Conservation (phyloP, 2,888 invertebrate species). For the Epirrita christyi region DNA sequence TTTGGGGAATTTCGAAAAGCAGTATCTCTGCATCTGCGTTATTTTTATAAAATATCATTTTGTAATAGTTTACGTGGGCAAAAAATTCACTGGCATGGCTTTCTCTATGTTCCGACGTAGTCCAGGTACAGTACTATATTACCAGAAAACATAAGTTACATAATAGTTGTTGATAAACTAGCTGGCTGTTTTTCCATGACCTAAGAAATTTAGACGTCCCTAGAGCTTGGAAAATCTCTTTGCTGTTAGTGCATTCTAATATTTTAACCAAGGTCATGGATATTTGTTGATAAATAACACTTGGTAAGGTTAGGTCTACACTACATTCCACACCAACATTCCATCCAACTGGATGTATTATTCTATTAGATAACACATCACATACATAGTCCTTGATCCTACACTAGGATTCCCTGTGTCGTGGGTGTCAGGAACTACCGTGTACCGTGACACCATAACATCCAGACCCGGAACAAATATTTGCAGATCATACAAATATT, state of each 20-base stretch:
- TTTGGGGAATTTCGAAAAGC: conserved; percentile 9
- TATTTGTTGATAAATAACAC: background rate
- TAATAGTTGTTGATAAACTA: conserved; percentile 54
- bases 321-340: background rate
- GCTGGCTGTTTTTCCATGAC: background rate
- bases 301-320: background rate
- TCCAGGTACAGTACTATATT: conserved; percentile 58
- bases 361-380: background rate
- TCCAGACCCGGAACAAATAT: too few species aligned
- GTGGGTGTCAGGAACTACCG: too few species aligned
- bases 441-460: too few species aligned
- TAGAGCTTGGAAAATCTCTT: background rate
- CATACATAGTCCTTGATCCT: too few species aligned
- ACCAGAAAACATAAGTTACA: conserved; percentile 53
- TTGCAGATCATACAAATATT: too few species aligned
- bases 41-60: conserved; percentile 8
- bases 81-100: conserved; percentile 56
- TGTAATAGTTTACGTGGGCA: conserved; percentile 2
- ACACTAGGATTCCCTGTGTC: too few species aligned
- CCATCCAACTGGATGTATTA: background rate
- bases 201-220: background rate
- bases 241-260: background rate
- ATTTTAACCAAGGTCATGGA: background rate
- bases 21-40: background rate
- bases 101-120: conserved; percentile 73